A percentile compares a stretch with the other conserved stretches of the same genome.
Conservation (phyloP, 2,888 invertebrate genomes). For the Eucriotettix oculatus region DNA sequence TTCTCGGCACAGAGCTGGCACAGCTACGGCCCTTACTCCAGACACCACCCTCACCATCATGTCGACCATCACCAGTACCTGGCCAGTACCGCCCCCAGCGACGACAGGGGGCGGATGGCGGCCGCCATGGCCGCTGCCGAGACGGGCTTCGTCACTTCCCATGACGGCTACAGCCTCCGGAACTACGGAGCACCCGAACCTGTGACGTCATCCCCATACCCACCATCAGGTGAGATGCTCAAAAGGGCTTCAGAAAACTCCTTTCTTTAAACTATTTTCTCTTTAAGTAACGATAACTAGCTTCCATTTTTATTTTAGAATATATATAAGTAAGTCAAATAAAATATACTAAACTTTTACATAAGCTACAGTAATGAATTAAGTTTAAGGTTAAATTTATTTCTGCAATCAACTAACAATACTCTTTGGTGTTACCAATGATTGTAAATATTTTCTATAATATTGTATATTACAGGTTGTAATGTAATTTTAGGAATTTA, state of each 20-base stretch:
- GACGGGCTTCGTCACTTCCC: conserved; percentile 45
- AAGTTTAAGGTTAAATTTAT: no score
- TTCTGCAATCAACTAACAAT: no score
- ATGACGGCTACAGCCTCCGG: conserved; percentile 57
- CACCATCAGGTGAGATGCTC: conserved; percentile 53
- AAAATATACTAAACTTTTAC: no score
- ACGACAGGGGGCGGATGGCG: conserved; percentile 49
- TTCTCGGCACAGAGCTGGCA: conserved; percentile 55
- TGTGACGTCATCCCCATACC: conserved; percentile 58
- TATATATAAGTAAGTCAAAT: no score
- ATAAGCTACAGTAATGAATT: no score
- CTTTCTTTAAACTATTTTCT: not conserved
- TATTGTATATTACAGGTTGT: no score
- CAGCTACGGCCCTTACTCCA: conserved; percentile 46
- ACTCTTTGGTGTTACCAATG: no score
- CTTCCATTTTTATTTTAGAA: not conserved
- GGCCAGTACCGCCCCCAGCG: conserved; percentile 32
- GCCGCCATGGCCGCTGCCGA: conserved; percentile 34
- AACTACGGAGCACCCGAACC: conserved; percentile 56
- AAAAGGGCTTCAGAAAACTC: conserved; percentile 14
- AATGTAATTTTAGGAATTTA: no score
- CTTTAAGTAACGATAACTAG: not conserved
- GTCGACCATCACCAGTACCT: conserved; percentile 36
- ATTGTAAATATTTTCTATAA: no score
- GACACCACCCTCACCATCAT: conserved; percentile 35